These are phyloP conservation scores for Oikopleura albicans DNA, from an alignment of 23 tunicate species.

Conservation along the genomic window DNA sequence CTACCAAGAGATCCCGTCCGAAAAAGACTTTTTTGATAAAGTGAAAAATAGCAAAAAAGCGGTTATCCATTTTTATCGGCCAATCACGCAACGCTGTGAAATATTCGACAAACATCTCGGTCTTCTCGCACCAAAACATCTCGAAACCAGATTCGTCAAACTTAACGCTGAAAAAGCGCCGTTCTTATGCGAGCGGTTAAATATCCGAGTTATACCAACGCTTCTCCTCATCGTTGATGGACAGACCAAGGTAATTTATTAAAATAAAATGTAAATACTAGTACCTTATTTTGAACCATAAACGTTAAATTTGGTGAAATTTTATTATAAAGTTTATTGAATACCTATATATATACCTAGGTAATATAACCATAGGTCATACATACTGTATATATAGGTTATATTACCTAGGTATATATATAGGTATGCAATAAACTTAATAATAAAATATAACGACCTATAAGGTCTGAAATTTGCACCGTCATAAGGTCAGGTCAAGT, in stretches of 20 bases:
- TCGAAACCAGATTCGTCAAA: slow-evolving; percentile 76
- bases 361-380: no score
- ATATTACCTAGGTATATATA: no score
- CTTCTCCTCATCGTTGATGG: slow-evolving; percentile 62
- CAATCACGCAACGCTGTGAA: slow-evolving; percentile 53
- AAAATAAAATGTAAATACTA: not conserved
- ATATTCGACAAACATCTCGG: slow-evolving; percentile 64
- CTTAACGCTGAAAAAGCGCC: slow-evolving; percentile 91
- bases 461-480: no score
- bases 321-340: not conserved
- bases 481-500: no score
- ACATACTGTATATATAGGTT: no score
- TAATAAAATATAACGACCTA: no score
- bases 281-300: not conserved
- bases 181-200: slow-evolving; percentile 67
- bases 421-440: no score
- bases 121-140: slow-evolving; percentile 46
- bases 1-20: slow-evolving; percentile 61
- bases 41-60: slow-evolving; percentile 68
- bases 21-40: slow-evolving; percentile 86
- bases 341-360: no score
- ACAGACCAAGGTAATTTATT: slow-evolving; percentile 65
- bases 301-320: not conserved
- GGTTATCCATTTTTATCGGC: slow-evolving; percentile 79
- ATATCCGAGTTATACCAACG: slow-evolving; percentile 70